Percentiles rank a stretch among this genome's conserved stretches.
phyloP scores from a whole-genome alignment of 1,140 invertebrate genomes.

The Cydia pomonella region DNA sequence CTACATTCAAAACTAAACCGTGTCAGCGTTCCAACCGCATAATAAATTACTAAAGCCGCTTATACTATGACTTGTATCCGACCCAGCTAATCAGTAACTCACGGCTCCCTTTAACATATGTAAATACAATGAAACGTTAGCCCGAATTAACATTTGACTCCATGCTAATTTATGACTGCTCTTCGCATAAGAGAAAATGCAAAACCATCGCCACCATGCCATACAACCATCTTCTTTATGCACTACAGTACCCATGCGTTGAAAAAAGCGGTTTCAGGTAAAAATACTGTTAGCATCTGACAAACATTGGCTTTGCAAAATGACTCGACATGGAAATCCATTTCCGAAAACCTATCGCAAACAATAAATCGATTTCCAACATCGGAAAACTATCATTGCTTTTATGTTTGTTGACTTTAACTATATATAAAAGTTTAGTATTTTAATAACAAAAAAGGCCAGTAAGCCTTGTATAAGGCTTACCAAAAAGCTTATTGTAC shows the following conservation, averaged over 20 bases:
- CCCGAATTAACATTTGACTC: slow-evolving; percentile 19
- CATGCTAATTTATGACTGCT: slow-evolving; percentile 12
- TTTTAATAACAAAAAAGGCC: background rate
- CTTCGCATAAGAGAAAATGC: slow-evolving; percentile 2
- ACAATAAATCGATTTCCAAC: slow-evolving; percentile 26
- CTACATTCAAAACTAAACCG: slow-evolving; percentile 13
- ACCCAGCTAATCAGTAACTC: slow-evolving; percentile 26
- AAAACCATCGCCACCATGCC: background rate
- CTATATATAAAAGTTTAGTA: too few relatives aligned
- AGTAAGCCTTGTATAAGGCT: too few relatives aligned
- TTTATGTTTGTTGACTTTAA: slow-evolving; percentile 13
- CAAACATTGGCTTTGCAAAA: slow-evolving; percentile 19
- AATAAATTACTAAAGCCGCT: slow-evolving; percentile 55
- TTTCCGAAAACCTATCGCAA: slow-evolving; percentile 23
- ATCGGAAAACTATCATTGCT: slow-evolving; percentile 7
- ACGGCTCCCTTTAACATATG: slow-evolving; percentile 18
- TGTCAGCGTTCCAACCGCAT: slow-evolving; percentile 39
- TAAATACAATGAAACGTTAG: slow-evolving; percentile 29
- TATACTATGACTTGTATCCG: slow-evolving; percentile 35
- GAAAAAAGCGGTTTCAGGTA: slow-evolving; percentile 7
- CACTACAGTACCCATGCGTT: background rate
- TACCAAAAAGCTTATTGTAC: background rate
- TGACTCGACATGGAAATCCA: slow-evolving; percentile 26
- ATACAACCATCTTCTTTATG: background rate
- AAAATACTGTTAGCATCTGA: slow-evolving; percentile 8